Evolutionary conservation across 2,113 vertebrate genomes (phyloP).

Genomic region (Megaleporinus macrocephalus): DNA sequence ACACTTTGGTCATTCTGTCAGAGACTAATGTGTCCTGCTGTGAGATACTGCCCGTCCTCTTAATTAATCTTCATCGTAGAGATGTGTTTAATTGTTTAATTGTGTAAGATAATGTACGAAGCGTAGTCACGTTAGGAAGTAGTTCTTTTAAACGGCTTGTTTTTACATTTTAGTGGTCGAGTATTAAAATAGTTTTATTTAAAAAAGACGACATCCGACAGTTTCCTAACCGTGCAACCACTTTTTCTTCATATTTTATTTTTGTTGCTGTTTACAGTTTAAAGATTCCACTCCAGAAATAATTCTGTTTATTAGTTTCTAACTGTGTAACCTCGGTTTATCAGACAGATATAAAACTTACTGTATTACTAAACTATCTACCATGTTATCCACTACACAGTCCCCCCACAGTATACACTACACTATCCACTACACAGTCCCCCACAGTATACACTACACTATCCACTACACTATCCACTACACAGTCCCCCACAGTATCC

Average conservation of each 20-base stretch:
- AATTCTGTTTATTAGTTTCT: not conserved
- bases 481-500: too few species aligned
- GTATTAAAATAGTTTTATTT: conserved; percentile 59
- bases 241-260: conserved; percentile 15
- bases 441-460: too few species aligned
- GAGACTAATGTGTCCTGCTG: conserved; percentile 65
- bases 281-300: not conserved
- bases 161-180: conserved; percentile 73
- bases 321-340: not conserved
- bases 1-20: not conserved
- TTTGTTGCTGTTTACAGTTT: not conserved
- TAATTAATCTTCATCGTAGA: conserved; percentile 15
- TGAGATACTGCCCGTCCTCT: conserved; percentile 70
- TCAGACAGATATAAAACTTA: conserved; percentile 20
- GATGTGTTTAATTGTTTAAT: not conserved
- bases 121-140: conserved; percentile 68
- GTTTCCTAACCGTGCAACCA: conserved; percentile 55
- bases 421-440: too few species aligned
- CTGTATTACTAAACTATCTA: not conserved
- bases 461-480: too few species aligned
- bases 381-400: too few species aligned
- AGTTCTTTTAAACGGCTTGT: conserved; percentile 63
- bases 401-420: too few species aligned
- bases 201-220: conserved; percentile 54
- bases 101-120: conserved; percentile 77